These are phyloP conservation scores for Menura novaehollandiae DNA, from an alignment of 2,113 vertebrate genomes.

Conservation along the genomic window DNA sequence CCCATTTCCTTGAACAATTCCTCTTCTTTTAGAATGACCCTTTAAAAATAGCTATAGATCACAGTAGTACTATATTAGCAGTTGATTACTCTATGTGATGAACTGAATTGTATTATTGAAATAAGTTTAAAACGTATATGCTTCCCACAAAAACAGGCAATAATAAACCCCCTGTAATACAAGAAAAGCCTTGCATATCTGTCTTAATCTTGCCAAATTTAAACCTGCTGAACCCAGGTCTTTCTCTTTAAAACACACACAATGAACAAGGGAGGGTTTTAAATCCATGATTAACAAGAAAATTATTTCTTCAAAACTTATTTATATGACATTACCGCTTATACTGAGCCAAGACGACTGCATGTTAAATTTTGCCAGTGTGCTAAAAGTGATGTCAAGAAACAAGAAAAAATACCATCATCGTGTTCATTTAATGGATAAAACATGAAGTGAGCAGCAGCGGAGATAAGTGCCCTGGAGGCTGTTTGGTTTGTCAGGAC, in stretches of 20 bases:
- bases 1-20: not conserved
- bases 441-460: conserved; percentile 13
- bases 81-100: not conserved
- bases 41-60: not conserved
- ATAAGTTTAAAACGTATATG: not conserved
- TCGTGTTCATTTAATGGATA: not conserved
- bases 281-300: conserved; percentile 49
- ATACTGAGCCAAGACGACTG: not conserved
- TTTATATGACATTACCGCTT: conserved; percentile 45
- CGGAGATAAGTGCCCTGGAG: not conserved
- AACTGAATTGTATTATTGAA: not conserved
- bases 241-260: conserved; percentile 34
- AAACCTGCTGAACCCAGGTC: conserved; percentile 39
- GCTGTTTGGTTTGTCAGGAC: conserved; percentile 26
- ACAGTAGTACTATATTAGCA: not conserved
- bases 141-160: not conserved
- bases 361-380: not conserved
- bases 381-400: conserved; percentile 2
- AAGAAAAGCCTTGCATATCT: not conserved
- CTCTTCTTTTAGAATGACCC: not conserved
- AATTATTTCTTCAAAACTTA: conserved; percentile 64
- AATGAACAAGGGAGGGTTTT: conserved; percentile 4
- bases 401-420: not conserved
- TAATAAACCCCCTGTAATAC: not conserved
- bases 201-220: conserved; percentile 36